phyloP scores from a whole-genome alignment of 2,113 vertebrate species.

The Cyanoliseus patagonus region DNA sequence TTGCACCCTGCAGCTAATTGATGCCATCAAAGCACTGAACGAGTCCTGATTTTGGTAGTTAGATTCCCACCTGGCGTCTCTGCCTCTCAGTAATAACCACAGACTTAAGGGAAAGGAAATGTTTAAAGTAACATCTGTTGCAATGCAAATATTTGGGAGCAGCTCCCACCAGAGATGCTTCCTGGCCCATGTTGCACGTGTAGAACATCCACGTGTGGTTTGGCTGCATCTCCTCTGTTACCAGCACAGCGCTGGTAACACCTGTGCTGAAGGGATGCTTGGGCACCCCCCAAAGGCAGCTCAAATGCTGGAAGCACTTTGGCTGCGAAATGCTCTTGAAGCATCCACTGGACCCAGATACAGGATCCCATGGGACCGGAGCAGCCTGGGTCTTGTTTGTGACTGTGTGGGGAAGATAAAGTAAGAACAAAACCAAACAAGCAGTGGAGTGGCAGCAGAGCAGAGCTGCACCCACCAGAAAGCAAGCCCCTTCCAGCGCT shows the following conservation, averaged over 20 bases:
- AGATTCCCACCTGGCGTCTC: constrained; percentile 73
- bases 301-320: background rate
- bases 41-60: constrained; percentile 69
- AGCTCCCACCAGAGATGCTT: background rate
- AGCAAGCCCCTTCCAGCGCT: accelerated
- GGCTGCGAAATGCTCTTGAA: background rate
- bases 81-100: background rate
- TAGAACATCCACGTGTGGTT: background rate
- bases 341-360: background rate
- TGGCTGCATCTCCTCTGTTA: background rate
- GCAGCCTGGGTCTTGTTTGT: background rate
- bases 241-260: background rate
- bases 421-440: background rate
- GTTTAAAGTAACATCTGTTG: constrained; percentile 55
- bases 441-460: background rate
- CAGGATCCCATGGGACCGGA: accelerated
- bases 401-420: background rate
- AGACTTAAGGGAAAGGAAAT: background rate
- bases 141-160: background rate
- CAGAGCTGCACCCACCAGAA: background rate
- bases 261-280: background rate
- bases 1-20: constrained; percentile 68
- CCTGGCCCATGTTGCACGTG: accelerated
- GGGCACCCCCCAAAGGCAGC: background rate
- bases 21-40: constrained; percentile 64